Conservation (phyloP, 1,140 invertebrate species). For the Lerema accius region DNA sequence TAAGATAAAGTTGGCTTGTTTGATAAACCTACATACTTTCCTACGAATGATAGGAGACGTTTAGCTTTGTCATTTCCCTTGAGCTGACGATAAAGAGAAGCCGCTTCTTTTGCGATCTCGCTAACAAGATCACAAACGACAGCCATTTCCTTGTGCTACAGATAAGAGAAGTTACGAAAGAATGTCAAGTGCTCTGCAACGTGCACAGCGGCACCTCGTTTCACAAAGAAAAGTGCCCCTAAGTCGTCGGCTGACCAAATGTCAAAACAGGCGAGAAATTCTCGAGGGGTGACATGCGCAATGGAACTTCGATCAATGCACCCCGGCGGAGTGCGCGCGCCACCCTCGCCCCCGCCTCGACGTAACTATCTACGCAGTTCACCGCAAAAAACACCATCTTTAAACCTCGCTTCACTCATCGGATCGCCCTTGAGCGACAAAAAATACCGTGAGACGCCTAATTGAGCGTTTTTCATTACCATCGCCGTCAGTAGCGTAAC, state of each 20-base stretch:
- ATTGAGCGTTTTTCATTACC: conserved; percentile 44
- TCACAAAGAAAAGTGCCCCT: conserved; percentile 46
- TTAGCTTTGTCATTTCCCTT: conserved; percentile 29
- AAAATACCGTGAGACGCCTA: conserved; percentile 49
- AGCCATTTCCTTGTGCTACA: conserved; percentile 22
- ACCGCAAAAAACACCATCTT: conserved; percentile 68
- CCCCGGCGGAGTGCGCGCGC: conserved; percentile 71
- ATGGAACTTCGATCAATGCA: conserved; percentile 73
- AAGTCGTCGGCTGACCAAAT: conserved; percentile 48
- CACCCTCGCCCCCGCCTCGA: conserved; percentile 55
- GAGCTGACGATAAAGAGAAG: conserved; percentile 17
- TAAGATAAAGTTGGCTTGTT: too few species aligned
- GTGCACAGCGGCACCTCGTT: conserved; percentile 30
- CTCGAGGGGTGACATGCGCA: conserved; percentile 66
- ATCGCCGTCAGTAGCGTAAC: conserved; percentile 40
- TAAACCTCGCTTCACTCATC: conserved; percentile 50
- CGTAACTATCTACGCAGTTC: conserved; percentile 74
- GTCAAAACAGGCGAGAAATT: conserved; percentile 71
- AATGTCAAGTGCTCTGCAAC: conserved; percentile 46
- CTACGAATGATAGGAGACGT: conserved; percentile 36
- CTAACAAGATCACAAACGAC: conserved; percentile 27
- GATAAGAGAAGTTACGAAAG: conserved; percentile 37
- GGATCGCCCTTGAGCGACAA: conserved; percentile 64
- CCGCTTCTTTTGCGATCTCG: conserved; percentile 13
- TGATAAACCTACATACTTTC: too few species aligned